Evolutionary conservation across 35 echinoderm and acorn worm genomes (phyloP), one percentile per base, ranked within the genome.

Genomic region (Heliocidaris erythrogramma): DNA sequence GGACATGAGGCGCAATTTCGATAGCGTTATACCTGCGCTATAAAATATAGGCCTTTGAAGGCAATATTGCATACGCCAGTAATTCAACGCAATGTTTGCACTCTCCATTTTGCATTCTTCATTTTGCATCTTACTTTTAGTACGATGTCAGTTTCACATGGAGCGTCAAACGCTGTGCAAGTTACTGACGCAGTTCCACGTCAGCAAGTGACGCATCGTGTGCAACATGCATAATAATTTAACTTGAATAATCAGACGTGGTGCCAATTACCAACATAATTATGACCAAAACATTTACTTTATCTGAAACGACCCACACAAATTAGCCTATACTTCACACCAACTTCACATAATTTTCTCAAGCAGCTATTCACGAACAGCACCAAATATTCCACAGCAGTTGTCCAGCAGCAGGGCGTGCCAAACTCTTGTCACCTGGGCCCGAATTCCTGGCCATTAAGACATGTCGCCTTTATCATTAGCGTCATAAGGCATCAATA

Each of bases 361-460:
- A 60, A 60, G 13, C 59, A 60, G 12, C 65, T 78, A 78, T 78
- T 78, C 65, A 78, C 65, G 65, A 78, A 78, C 17, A n/a, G 65
- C 65, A 78, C 18, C 65, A 24, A 78, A 27, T 78, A 78, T 78
- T 78, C 13, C 27, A 18, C 21, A 21, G 65, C 65, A 78, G 65
- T 27, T 78, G 65, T 27, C 65, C n/a, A 27, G 65, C 65, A n/a
- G 65, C 4, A 18, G 18, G 65, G 60, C 8, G 7, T 78, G 18
- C 27, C 7, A 24, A 17, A 78, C 65, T 24, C 65, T 78, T 18
- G 65, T 56, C 65, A 21, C 65, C 27, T 78, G 27, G 65, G 65
- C 65, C 27, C 65, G 65, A 78, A 78, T 78, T 78, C 65, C 65
- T 78, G 65, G 65, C 65, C 65, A 78, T 78, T 78, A 78, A 71